Percentiles rank a stretch among this genome's conserved stretches.
Conservation (phyloP, 2,113 vertebrate species). For the Athene cunicularia region DNA sequence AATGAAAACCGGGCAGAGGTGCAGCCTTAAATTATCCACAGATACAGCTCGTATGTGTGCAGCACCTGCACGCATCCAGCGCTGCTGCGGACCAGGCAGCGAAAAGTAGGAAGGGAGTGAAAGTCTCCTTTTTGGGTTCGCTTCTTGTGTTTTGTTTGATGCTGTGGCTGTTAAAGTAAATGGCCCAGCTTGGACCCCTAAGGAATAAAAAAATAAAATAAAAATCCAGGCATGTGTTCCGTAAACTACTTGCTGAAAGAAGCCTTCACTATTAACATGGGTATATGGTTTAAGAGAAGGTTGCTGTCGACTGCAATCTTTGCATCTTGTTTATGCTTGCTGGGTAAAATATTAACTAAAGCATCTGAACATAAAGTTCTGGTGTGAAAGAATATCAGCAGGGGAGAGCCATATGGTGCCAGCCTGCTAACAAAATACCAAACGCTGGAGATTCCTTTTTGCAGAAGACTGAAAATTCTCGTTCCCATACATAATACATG, state of each 20-base stretch:
- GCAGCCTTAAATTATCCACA: neutral
- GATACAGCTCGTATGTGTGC: accelerated
- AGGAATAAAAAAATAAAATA: neutral
- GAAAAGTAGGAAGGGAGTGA: neutral
- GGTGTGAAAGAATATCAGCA: slow-evolving; percentile 63
- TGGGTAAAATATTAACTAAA: slow-evolving; percentile 58
- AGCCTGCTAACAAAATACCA: slow-evolving; percentile 55
- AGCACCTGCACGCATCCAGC: neutral
- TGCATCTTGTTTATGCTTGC: slow-evolving; percentile 71
- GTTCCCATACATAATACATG: slow-evolving; percentile 64
- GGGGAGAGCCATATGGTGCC: slow-evolving; percentile 66
- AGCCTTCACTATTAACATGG: neutral
- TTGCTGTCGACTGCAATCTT: slow-evolving; percentile 58
- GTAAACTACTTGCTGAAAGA: neutral
- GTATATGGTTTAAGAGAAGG: slow-evolving; percentile 20
- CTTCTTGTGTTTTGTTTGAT: neutral
- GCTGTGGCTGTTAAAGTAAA: slow-evolving; percentile 2
- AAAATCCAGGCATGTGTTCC: neutral
- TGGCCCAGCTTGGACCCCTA: neutral
- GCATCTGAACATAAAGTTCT: slow-evolving; percentile 46
- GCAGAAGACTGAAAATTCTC: slow-evolving; percentile 55
- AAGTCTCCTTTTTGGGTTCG: neutral
- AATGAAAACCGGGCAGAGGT: neutral
- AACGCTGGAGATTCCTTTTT: slow-evolving; percentile 38
- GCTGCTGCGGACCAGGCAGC: neutral